Evolutionary conservation across 2,113 vertebrate species (phyloP), one percentile per base, ranked within the genome.

Genomic region (Oryzias curvinotus): DNA sequence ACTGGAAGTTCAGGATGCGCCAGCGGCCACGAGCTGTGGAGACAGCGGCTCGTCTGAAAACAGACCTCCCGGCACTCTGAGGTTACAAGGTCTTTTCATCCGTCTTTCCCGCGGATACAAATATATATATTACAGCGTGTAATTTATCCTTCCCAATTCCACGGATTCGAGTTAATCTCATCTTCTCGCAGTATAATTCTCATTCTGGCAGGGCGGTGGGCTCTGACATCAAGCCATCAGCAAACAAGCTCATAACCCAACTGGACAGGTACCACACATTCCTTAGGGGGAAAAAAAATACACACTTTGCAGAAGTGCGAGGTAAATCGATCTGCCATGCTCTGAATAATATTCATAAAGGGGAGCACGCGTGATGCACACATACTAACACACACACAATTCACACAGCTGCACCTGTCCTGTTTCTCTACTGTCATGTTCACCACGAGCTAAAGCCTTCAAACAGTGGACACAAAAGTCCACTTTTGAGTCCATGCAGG

Each of bases 291-390:
- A n/a, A 18, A 41, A 62, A 72, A 67, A 71, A 77, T 7, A 69
- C 60, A 62, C 66, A 66, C 30, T 61, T 65, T 69, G 57, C 64
- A 62, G 71, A 54, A 62, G 55, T 60, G 72, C 61, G 64, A 36
- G 73, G 55, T 64, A 74, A 84, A 87, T 89, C 85, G 76, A 90
- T 87, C 73, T 57, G 79, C 64, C 72, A 85, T 78, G 75, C 84
- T 83, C 63, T 66, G 81, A 75, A 75, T 79, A 52, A 65, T 73
- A 83, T 80, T 74, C 65, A 53, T 43, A 73, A 85, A 82, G 54
- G 64, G 68, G 49, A 71, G 45, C 75, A 79, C 55, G 75, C 57
- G 74, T 52, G 55, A 75, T 65, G 67, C 66, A 72, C 58, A 59
- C 51, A 72, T 54, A 73, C 63, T 65, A 65, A 74, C 66, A 53